phyloP scores from a whole-genome alignment of 2,888 invertebrate species.

The Lasioglossum villosulum region DNA sequence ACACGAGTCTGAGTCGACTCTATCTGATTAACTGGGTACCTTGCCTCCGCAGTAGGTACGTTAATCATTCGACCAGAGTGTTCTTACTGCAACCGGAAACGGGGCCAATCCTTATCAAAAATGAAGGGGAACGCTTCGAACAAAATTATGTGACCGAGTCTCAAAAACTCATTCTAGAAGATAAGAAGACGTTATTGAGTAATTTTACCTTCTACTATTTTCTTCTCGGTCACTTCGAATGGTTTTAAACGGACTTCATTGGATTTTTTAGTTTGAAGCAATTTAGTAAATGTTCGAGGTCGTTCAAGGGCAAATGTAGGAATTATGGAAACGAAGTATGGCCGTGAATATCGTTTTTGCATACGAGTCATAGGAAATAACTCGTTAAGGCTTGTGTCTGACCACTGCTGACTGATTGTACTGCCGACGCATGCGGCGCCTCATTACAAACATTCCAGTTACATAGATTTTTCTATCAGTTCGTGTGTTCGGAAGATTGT shows the following conservation, averaged over 20 bases:
- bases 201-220: background rate
- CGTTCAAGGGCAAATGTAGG: background rate
- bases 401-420: background rate
- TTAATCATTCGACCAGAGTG: background rate
- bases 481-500: background rate
- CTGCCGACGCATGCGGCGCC: background rate
- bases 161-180: too few species aligned
- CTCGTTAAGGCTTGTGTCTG: background rate
- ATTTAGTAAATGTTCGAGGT: background rate
- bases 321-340: background rate
- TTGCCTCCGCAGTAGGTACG: background rate
- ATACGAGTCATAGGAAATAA: background rate
- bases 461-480: background rate
- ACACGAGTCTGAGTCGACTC: background rate
- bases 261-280: background rate
- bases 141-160: too few species aligned
- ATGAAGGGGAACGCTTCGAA: background rate
- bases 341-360: background rate
- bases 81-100: background rate
- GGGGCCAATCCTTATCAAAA: background rate
- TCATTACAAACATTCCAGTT: background rate
- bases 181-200: too few species aligned
- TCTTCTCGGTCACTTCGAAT: background rate
- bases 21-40: conserved; percentile 11
- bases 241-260: background rate